Conservation (phyloP, 2,113 vertebrate genomes). For the Catharus fuscescens region DNA sequence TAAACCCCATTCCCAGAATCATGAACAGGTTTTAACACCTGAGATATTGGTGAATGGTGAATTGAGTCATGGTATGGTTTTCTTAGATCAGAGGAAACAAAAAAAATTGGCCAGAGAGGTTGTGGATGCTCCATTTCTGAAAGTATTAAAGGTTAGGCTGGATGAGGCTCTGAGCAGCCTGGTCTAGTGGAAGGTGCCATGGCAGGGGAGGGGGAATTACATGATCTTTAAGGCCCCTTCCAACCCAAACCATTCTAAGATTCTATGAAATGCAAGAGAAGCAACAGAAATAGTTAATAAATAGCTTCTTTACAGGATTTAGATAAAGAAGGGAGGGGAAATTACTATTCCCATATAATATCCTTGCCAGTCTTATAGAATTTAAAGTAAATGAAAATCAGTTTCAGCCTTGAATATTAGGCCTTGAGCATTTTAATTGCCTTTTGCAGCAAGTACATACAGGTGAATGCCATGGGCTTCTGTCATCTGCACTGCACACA, state of each 20-base stretch:
- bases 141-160: not conserved
- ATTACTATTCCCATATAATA: not conserved
- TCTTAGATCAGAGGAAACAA: not conserved
- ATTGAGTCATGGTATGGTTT: not conserved
- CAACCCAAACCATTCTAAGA: not conserved
- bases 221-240: not conserved
- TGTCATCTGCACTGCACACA: not conserved
- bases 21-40: not conserved
- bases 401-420: not conserved
- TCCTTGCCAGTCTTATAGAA: not conserved
- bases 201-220: not conserved
- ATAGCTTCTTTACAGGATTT: not conserved
- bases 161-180: not conserved
- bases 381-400: not conserved
- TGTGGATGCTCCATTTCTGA: not conserved
- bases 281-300: not conserved
- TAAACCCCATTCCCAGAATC: not conserved
- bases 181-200: not conserved
- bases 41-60: not conserved
- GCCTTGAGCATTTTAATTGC: not conserved
- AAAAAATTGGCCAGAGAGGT: not conserved
- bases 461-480: not conserved
- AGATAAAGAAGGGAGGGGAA: rapidly evolving
- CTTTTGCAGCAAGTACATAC: not conserved
- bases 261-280: not conserved